Percentiles rank a stretch among this genome's conserved stretches.
These are phyloP conservation scores for Anabas testudineus DNA, from an alignment of 2,797 vertebrate species.

Conservation along the genomic window DNA sequence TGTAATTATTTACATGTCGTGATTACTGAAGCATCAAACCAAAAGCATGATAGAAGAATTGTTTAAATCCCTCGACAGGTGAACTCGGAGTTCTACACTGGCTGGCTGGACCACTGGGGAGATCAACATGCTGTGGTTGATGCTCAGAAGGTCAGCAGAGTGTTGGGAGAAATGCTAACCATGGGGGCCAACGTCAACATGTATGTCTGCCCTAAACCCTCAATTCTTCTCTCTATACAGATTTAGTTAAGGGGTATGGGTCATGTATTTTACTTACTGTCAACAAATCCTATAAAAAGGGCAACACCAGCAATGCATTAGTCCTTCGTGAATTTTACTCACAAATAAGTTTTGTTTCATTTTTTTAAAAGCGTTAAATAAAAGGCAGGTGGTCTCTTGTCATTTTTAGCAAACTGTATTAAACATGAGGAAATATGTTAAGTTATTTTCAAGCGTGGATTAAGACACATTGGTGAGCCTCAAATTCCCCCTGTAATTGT, in stretches of 20 bases:
- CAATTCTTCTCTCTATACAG: background rate
- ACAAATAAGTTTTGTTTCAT: too few species aligned
- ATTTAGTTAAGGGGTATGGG: background rate
- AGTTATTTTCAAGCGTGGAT: background rate
- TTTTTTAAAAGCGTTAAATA: too few species aligned
- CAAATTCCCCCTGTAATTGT: background rate
- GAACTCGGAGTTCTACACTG: slow-evolving; percentile 98
- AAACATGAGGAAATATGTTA: background rate
- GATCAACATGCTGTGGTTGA: slow-evolving; percentile 85
- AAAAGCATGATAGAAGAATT: background rate
- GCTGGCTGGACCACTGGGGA: slow-evolving; percentile 99
- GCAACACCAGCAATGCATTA: background rate
- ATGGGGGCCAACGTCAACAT: slow-evolving; percentile 96
- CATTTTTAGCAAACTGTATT: background rate
- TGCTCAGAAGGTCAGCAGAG: slow-evolving; percentile 78
- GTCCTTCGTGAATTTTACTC: background rate
- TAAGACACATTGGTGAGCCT: background rate
- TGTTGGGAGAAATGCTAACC: slow-evolving; percentile 88
- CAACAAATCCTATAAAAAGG: background rate
- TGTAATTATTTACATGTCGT: background rate
- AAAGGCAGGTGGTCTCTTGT: too few species aligned
- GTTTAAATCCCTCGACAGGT: slow-evolving; percentile 83
- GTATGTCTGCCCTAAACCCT: slow-evolving; percentile 78
- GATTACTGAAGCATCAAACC: background rate
- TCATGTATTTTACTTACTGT: background rate